These are phyloP conservation scores for Spodoptera frugiperda DNA, from an alignment of 1,140 invertebrate genomes.

Conservation along the genomic window DNA sequence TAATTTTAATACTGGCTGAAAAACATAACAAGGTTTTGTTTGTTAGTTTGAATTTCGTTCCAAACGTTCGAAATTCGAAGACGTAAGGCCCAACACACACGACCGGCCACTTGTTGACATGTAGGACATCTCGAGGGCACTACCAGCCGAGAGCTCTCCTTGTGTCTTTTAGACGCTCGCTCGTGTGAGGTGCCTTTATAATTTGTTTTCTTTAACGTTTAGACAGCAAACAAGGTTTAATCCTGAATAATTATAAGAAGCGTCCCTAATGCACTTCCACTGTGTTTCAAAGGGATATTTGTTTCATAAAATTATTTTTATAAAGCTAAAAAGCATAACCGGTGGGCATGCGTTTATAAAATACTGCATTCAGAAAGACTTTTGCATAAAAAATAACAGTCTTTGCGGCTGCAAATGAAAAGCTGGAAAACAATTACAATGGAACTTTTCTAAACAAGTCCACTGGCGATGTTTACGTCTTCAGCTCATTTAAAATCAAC, in stretches of 20 bases:
- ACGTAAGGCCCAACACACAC: conserved; percentile 55
- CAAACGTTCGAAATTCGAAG: conserved; percentile 41
- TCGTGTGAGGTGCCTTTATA: conserved; percentile 60
- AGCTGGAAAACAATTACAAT: conserved; percentile 20
- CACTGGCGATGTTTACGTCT: conserved; percentile 48
- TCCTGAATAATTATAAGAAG: too few relatives aligned
- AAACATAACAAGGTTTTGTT: background rate
- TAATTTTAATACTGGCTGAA: background rate
- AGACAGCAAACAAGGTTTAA: background rate
- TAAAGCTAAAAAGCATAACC: too few relatives aligned
- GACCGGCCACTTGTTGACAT: conserved; percentile 77
- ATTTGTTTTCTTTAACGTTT: conserved; percentile 55
- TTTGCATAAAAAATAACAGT: too few relatives aligned
- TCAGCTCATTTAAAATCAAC: conserved; percentile 49
- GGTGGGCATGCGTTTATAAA: too few relatives aligned
- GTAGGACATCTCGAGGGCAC: conserved; percentile 69
- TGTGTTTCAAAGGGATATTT: too few relatives aligned
- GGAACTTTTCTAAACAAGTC: conserved; percentile 34
- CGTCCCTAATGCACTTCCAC: too few relatives aligned
- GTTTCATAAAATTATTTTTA: too few relatives aligned
- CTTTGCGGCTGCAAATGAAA: background rate
- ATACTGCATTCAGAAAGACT: too few relatives aligned
- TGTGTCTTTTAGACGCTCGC: conserved; percentile 68
- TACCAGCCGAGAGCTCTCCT: conserved; percentile 70
- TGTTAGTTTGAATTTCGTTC: background rate